Evolutionary conservation across 2,113 vertebrate genomes (phyloP), one percentile per base, ranked within the genome.

Genomic region (Menura novaehollandiae): DNA sequence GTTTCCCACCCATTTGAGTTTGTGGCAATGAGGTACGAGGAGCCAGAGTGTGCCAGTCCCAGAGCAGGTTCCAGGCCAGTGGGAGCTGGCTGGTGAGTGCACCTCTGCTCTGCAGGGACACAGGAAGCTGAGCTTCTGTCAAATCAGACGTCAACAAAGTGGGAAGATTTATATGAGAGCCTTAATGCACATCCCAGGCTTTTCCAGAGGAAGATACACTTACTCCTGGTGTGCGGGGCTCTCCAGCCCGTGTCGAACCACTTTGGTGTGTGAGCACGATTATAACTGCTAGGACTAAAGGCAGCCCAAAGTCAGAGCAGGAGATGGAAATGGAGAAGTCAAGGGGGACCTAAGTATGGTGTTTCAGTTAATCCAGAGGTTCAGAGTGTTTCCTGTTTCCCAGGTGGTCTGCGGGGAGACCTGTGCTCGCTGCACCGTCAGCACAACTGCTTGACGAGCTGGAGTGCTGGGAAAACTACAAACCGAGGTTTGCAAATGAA

Each of bases 401-500:
- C 94, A 93, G 94, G 96, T 94, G 94, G 94, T 91, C 95, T 95
- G 88, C 3, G 18, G 85, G 95, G 94, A 91, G 75, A 85, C 72
- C 91, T 19, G 67, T 39, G 53, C 87, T 90, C 10, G 1, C 74
- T 91, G 92, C 94, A 63, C 26, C 13, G 59, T 94, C 95, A 96
- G 95, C 94, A 88, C 43, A 73, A 77, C 11, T 23, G 66, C 16
- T 7, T 15, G 4, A 22, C 10, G 5, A 84, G 32, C 58, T 32
- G 35, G 53, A 52, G 32, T 4, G 18, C 35, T 58, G 88, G 43
- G 91, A 75, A 93, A 84, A 47, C 27, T 35, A 33, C 84, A 73
- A 60, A 9, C 30, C 1, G 1, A 86, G 59, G 68, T 10, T 30
- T 39, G 35, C 69, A 74, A 66, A 96, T 93, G 89, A 44, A 78